phyloP scores from a whole-genome alignment of 1,140 invertebrate genomes.

The Brachionus rubens region DNA sequence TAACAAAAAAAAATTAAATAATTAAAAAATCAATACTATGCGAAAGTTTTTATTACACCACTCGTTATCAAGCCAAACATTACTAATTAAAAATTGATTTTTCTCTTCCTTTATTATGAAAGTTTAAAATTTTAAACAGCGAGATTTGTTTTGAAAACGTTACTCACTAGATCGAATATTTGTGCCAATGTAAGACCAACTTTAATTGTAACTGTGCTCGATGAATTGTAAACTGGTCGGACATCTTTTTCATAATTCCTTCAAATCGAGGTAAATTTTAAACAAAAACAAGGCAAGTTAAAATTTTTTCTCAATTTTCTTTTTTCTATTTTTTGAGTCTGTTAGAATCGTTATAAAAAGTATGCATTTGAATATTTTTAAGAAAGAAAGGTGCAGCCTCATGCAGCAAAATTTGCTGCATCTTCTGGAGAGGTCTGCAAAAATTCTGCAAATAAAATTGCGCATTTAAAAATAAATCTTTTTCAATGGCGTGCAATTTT shows the following conservation, averaged over 20 bases:
- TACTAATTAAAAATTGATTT: conserved; percentile 66
- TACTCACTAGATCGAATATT: conserved; percentile 54
- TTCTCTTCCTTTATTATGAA: conserved; percentile 64
- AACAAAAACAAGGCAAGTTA: no score
- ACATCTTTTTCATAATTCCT: conserved; percentile 50
- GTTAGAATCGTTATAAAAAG: no score
- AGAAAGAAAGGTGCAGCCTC: no score
- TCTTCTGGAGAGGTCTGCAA: no score
- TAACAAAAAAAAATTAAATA: conserved; percentile 60
- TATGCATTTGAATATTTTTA: no score
- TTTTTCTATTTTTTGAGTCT: no score
- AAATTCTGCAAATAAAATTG: no score
- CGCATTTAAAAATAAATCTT: no score
- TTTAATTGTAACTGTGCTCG: conserved; percentile 49
- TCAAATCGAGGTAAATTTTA: no score
- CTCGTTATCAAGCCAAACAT: conserved; percentile 67
- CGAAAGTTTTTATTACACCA: conserved; percentile 47
- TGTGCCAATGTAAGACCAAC: conserved; percentile 54
- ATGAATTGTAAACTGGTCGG: conserved; percentile 52
- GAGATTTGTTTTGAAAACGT: neutral
- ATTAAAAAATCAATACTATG: neutral
- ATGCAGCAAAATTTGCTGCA: no score
- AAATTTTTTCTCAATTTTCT: no score
- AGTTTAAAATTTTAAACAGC: conserved; percentile 47
- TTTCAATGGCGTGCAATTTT: no score